Evolutionary conservation across 2,888 invertebrate genomes (phyloP).

Genomic region (Dolomedes plantarius): DNA sequence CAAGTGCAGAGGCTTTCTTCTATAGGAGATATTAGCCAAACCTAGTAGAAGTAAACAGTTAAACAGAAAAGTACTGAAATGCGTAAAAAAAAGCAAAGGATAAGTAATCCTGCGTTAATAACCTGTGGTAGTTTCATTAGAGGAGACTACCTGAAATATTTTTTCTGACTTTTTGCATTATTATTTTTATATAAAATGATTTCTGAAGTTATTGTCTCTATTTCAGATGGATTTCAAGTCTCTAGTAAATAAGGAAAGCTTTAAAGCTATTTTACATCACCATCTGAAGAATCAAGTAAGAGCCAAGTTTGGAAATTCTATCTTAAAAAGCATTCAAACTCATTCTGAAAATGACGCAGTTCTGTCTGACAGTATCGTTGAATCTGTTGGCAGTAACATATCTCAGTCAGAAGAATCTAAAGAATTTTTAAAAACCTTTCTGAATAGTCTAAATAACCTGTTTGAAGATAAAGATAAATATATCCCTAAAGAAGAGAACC

Average conservation of each 20-base stretch:
- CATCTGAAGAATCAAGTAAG: conserved; percentile 47
- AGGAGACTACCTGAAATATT: no score
- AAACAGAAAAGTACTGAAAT: no score
- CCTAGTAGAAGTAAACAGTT: no score
- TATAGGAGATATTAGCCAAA: no score
- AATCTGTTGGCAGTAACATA: conserved; percentile 15
- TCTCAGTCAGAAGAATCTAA: conserved; percentile 23
- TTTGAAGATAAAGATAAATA: conserved; percentile 39
- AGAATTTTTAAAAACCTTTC: conserved; percentile 19
- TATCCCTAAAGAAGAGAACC: conserved; percentile 32
- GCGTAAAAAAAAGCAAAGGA: no score
- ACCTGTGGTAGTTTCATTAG: no score
- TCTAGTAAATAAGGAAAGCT: conserved; percentile 52
- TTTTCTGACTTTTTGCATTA: no score
- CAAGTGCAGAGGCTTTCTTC: no score
- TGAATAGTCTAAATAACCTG: conserved; percentile 20
- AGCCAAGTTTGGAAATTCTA: conserved; percentile 20
- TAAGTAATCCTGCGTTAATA: no score
- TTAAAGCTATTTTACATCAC: conserved; percentile 39
- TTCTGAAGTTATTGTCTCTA: no score
- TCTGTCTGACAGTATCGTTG: conserved; percentile 19
- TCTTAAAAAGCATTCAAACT: conserved; percentile 19
- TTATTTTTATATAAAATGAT: no score
- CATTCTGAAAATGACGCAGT: not conserved
- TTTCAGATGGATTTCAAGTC: conserved; percentile 61